phyloP scores from a whole-genome alignment of 2,888 invertebrate species.

The Steinernema scapterisci region DNA sequence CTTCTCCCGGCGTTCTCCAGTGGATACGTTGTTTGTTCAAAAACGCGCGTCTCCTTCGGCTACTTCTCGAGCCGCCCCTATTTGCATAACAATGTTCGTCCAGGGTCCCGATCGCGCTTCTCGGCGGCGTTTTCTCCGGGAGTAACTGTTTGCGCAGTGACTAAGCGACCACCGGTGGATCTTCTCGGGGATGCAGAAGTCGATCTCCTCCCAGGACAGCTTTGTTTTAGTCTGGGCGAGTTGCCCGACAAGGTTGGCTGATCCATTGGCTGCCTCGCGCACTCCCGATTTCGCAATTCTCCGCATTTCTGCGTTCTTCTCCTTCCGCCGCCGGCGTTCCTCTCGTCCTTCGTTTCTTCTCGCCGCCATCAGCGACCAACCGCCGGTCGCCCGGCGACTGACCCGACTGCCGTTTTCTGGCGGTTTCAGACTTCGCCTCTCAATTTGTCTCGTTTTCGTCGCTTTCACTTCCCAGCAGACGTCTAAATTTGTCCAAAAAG shows the following conservation, averaged over 20 bases:
- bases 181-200: constrained; percentile 1
- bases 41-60: background rate
- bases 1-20: background rate
- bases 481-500: too few species aligned
- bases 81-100: constrained; percentile 25
- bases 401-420: background rate
- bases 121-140: background rate
- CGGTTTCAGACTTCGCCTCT: too few species aligned
- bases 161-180: background rate
- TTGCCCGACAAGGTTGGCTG: background rate
- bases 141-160: constrained; percentile 14
- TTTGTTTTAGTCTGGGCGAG: background rate
- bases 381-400: background rate
- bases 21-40: background rate
- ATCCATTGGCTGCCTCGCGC: background rate
- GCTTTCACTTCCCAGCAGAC: too few species aligned
- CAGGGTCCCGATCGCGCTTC: background rate
- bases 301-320: background rate
- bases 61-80: background rate
- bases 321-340: background rate
- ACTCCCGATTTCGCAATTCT: constrained; percentile 1
- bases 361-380: background rate
- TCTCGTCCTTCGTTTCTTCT: background rate
- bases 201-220: background rate
- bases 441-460: too few species aligned